Evolutionary conservation across 2,797 vertebrate genomes (phyloP), one percentile per base, ranked within the genome.

Genomic region (Helarctos malayanus): DNA sequence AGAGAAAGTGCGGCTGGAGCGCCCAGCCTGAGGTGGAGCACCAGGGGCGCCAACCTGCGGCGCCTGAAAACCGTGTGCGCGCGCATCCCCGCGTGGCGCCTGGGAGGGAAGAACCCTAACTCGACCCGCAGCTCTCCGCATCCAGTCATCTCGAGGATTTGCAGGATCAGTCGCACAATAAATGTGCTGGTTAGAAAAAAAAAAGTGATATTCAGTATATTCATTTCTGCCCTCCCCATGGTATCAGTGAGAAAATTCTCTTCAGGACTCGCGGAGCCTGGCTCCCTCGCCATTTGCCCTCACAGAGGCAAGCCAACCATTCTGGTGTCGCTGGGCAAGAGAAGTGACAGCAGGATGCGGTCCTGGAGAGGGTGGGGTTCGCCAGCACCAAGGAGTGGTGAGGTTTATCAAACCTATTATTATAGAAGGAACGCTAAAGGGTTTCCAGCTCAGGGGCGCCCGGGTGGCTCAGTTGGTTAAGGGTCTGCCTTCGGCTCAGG

Each of bases 1-100:
- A 45, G 41, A 73, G 41, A 12, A 45, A 73, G 69, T 45, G 21
- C 7, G 0, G 7, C 13, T 23, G 7, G 23, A 25, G 38, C 38
- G 21, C 38, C 38, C 0, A 23, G 69, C 5, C 13, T 14, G 15
- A 14, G 38, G 14, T 1, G 41, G 15, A 4, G 69, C 38, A 1
- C 14, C 23, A 2, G 23, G 14, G 38, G 23, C 23, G 5, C 7
- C 35, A 25, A 15, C 15, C 7, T 25, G 69, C 13, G 69, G 69
- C 7, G 5, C 35, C 38, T 0, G 0, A 14, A 15, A 3, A 1
- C 1, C 7, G 23, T 25, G 13, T 14, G 7, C 23, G 41, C 13
- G 6, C 69, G 19, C 69, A 27, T 7, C 4, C 68, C 5, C 38
- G 38, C 69, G 12, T 3, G 38, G 69, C 38, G 7, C 35, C 11